Base-by-base conservation (phyloP, 2,113 vertebrate genomes). In the Oreotrochilus melanogaster region DNA sequence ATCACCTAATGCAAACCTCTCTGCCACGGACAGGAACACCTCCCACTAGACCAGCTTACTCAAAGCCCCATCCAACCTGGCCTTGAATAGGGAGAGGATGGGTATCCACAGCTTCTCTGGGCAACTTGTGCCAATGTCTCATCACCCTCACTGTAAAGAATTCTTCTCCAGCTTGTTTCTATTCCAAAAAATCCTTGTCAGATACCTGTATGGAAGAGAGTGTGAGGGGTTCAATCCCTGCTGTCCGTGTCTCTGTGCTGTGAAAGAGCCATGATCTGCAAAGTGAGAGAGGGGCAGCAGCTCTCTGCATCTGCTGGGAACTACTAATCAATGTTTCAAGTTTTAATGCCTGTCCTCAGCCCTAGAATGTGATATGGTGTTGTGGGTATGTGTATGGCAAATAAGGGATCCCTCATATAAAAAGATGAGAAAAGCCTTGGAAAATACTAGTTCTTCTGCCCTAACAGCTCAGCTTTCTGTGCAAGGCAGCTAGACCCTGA, bases 201-300 rank as follows among this genome's bases (percentile, higher is more conserved):
- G 15, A 35, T 37, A 37, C 24, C 19, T 43, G 4, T 35, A 33
- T 76, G n/a, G 60, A 58, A 61, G 31, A 45, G 24, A n/a, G 45
- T 2, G 6, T 3, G 35, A 8, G 2, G 18, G 22, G 7, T 11
- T 64, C 33, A 22, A 18, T 80, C 45, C n/a, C n/a, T 53, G 19
- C 35, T 83, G 25, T 31, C 31, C 1, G 0, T 42, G 16, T 37
- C 12, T 24, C 17, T 65, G 0, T 78, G 18, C 7, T 1, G 1
- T 37, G 81, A 62, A 80, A 83, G 11, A 21, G 16, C 51, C 60
- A 73, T 57, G 16, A 16, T 53, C 39, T 78, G 50, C 45, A 39
- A 39, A 39, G 39, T 4, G 2, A 31, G 25, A 64, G 18, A 35
- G 31, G 11, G 22, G 17, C 35, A 87, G 24, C 35, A 42, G 24